These are phyloP conservation scores for Xiphorhynchus erythropygius DNA, from an alignment of 2,797 vertebrate genomes.

Conservation along the genomic window DNA sequence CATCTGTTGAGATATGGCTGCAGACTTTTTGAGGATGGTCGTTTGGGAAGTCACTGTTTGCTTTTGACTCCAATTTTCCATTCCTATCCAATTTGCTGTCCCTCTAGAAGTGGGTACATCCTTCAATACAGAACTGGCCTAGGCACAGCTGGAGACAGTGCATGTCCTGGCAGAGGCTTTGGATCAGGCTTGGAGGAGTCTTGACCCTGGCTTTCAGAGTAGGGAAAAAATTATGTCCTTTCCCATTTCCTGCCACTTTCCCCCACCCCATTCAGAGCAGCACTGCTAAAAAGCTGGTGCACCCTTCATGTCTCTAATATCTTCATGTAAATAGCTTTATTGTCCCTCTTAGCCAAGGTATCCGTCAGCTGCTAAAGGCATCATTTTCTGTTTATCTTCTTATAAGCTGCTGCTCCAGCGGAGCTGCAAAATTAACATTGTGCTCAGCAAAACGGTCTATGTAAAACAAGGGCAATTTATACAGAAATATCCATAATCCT, in stretches of 20 bases:
- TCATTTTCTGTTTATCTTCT: constrained; percentile 61
- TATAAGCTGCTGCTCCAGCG: constrained; percentile 3
- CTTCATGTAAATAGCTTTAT: not conserved
- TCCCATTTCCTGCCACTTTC: not conserved
- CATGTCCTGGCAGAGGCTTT: not conserved
- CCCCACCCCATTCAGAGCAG: not conserved
- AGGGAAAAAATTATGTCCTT: not conserved
- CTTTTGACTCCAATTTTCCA: not conserved
- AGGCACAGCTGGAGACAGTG: not conserved
- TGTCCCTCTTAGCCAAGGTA: not conserved
- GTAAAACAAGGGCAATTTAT: constrained; percentile 73
- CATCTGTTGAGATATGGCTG: not conserved
- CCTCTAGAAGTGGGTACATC: not conserved
- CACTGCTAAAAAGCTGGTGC: not conserved
- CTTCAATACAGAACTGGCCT: not conserved
- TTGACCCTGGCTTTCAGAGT: not conserved
- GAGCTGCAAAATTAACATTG: constrained; percentile 58
- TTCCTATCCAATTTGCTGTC: not conserved
- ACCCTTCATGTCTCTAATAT: not conserved
- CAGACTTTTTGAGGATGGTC: not conserved
- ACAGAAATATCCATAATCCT: constrained; percentile 67
- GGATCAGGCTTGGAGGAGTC: not conserved
- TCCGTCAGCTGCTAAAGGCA: not conserved
- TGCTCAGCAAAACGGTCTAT: constrained; percentile 44
- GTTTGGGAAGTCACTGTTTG: not conserved